Conservation (phyloP, 2,113 vertebrate genomes). For the Hippopotamus amphibius region DNA sequence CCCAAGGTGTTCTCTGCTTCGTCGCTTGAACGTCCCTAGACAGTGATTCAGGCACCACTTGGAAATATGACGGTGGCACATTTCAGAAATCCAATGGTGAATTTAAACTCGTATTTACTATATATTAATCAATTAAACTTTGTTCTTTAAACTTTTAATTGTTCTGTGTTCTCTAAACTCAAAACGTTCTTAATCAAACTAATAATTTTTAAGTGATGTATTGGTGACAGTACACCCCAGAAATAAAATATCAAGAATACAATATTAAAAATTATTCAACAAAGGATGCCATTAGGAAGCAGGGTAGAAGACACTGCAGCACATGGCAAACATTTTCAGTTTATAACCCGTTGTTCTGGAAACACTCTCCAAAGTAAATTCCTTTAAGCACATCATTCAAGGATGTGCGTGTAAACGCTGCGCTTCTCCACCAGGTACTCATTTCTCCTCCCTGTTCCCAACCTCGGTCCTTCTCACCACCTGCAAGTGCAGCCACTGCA, state of each 20-base stretch:
- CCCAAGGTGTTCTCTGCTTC: background rate
- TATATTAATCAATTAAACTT: background rate
- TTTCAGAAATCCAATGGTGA: background rate
- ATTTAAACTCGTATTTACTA: background rate
- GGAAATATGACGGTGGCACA: background rate
- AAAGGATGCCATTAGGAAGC: background rate
- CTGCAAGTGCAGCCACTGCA: fast-evolving
- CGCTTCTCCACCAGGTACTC: no score
- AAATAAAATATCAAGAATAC: background rate
- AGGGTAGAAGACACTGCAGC: background rate
- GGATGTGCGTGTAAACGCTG: fast-evolving
- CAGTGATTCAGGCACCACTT: background rate
- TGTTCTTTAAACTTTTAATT: background rate
- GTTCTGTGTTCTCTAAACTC: background rate
- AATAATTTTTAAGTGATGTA: background rate
- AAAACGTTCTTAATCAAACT: background rate
- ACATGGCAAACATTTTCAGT: background rate
- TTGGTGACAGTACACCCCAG: background rate
- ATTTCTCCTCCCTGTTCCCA: no score
- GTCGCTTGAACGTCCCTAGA: no score
- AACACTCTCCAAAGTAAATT: background rate
- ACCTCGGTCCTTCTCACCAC: fast-evolving
- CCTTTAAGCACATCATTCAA: background rate
- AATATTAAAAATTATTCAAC: no score
- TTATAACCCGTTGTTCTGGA: background rate